Base-by-base conservation (phyloP, 2,888 invertebrate genomes). In the Ochropleura plecta region DNA sequence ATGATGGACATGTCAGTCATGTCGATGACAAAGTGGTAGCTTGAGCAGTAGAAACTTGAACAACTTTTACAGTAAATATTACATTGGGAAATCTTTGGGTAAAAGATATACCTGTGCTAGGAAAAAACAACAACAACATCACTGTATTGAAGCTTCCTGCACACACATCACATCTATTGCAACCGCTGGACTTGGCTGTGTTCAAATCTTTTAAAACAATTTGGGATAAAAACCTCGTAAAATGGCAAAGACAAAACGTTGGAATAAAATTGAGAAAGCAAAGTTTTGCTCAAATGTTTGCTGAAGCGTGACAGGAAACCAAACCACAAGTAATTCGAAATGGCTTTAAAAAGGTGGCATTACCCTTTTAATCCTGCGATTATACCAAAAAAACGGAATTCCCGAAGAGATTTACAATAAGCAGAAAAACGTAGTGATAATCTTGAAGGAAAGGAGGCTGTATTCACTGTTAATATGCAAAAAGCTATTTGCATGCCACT, bases 131-230 rank as follows among this genome's bases (percentile, higher is more conserved):
- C n/a, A 73, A 83, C 20, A 60, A 78, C 42, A 48, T 85, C 6
- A 81, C 78, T 8, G 82, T 83, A 12, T 49, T 85, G 16, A 85
- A 85, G 30, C 70, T 83, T 7, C 83, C 83, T 7, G 63, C 85
- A 67, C 85, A 85, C 40, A 82, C 81, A 2, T 79, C 78, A 0
- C 83, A 85, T 70, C 57, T 83, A 5, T 57, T 85, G n/a, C 82
- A 85, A 65, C 83, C 85, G 18, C 70, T 82, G 20, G 81, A 81
- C 48, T 55, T 79, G 46, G 71, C 81, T 14, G 85, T 83, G 7
- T 82, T 85, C 55, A 83, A 85, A 62, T 81, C 81, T 10, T 73
- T 81, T 46, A 83, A 83, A 78, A 70, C 46, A 20, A 49, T 20
- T 16, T 70, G 62, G 67, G 57, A 62, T 62, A 60, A 57, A 70